Conservation (phyloP, 2,888 invertebrate genomes). For the Cremastobaeus sp. region DNA sequence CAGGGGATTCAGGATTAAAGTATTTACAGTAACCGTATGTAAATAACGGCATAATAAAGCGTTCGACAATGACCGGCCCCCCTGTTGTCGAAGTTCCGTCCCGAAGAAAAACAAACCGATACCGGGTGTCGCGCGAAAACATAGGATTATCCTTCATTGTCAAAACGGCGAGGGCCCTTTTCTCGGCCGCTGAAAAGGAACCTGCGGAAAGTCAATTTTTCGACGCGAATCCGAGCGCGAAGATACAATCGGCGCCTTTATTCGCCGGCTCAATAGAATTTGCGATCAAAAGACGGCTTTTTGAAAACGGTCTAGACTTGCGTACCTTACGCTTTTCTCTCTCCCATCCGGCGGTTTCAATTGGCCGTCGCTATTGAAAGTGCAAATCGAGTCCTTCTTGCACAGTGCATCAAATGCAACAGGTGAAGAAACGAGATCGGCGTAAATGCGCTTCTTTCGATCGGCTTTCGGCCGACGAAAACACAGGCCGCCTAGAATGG, state of each 20-base stretch:
- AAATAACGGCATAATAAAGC: slow-evolving; percentile 55
- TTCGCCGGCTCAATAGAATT: slow-evolving; percentile 72
- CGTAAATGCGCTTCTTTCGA: slow-evolving; percentile 62
- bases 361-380: slow-evolving; percentile 75
- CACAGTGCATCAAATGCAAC: slow-evolving; percentile 76
- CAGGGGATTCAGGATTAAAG: slow-evolving; percentile 58
- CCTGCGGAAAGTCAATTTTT: slow-evolving; percentile 69
- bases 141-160: slow-evolving; percentile 56
- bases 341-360: slow-evolving; percentile 68
- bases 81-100: slow-evolving; percentile 26
- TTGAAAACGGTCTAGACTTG: slow-evolving; percentile 67
- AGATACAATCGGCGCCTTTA: slow-evolving; percentile 68
- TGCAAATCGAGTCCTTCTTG: slow-evolving; percentile 73
- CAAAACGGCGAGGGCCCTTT: slow-evolving; percentile 42
- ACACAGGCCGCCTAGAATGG: background rate
- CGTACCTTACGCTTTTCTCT: slow-evolving; percentile 72
- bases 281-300: slow-evolving; percentile 75
- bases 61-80: slow-evolving; percentile 55
- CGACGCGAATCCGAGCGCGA: slow-evolving; percentile 64
- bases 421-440: slow-evolving; percentile 73
- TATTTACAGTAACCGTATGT: slow-evolving; percentile 60
- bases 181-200: slow-evolving; percentile 45
- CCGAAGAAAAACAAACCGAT: slow-evolving; percentile 53
- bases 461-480: background rate
- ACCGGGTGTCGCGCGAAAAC: slow-evolving; percentile 46